phyloP scores from a whole-genome alignment of 1,140 invertebrate genomes.

The Panagrolaimus sp. region DNA sequence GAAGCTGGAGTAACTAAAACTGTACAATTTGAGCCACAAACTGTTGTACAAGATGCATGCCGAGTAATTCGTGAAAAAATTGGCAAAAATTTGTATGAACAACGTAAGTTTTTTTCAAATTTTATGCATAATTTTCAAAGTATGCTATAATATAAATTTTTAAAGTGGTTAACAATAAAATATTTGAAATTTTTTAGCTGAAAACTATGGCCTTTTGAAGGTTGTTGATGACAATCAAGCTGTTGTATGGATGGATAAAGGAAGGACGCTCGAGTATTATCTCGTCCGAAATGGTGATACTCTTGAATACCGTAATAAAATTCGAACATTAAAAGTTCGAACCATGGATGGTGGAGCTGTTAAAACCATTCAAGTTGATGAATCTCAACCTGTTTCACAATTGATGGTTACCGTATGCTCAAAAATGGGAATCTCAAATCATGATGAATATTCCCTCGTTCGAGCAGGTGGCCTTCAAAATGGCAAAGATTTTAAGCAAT shows the following conservation, averaged over 20 bases:
- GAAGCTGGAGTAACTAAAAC: conserved; percentile 89
- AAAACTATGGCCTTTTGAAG: conserved; percentile 87
- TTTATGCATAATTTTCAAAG: too few species aligned
- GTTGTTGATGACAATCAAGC: conserved; percentile 92
- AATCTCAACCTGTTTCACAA: conserved; percentile 91
- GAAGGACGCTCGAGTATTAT: conserved; percentile 87
- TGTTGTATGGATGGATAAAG: conserved; percentile 92
- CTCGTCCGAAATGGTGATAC: conserved; percentile 86
- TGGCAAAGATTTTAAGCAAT: conserved; percentile 5
- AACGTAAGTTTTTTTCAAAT: conserved; percentile 58
- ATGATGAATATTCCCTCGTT: conserved; percentile 96
- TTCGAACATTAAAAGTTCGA: conserved; percentile 80
- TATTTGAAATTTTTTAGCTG: conserved; percentile 65
- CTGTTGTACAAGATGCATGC: conserved; percentile 83
- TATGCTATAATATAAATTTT: too few species aligned
- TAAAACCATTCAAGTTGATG: conserved; percentile 92
- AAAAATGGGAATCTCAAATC: conserved; percentile 96
- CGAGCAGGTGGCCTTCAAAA: conserved; percentile 66
- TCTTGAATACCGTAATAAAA: conserved; percentile 82
- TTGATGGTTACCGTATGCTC: conserved; percentile 98
- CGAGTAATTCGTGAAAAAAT: conserved; percentile 88
- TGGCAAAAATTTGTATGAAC: conserved; percentile 37
- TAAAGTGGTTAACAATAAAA: too few species aligned
- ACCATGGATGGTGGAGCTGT: conserved; percentile 91
- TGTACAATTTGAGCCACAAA: conserved; percentile 91